Evolutionary conservation across 2,113 vertebrate genomes (phyloP).

Genomic region (Bungarus multicinctus): DNA sequence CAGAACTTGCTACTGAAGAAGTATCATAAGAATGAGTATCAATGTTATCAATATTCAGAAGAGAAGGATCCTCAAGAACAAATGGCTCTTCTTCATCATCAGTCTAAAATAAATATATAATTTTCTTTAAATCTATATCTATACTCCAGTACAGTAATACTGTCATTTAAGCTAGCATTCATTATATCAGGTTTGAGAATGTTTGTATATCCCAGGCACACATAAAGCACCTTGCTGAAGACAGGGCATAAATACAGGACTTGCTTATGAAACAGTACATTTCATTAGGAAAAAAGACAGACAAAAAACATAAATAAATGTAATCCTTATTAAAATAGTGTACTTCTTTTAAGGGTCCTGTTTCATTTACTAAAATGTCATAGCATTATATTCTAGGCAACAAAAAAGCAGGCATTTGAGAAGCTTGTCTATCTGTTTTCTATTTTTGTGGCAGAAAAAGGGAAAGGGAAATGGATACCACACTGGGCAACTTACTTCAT

Average conservation of each 20-base stretch:
- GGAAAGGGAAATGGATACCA: neutral
- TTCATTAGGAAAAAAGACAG: neutral
- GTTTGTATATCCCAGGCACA: neutral
- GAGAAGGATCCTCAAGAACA: constrained; percentile 88
- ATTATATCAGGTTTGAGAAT: neutral
- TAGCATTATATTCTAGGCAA: neutral
- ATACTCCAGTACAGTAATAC: neutral
- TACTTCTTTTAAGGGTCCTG: neutral
- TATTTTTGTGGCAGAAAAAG: neutral
- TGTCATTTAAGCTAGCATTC: neutral
- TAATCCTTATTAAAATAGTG: neutral
- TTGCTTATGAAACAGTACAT: neutral
- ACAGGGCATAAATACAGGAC: neutral
- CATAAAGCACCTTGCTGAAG: neutral
- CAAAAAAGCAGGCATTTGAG: too few relatives aligned
- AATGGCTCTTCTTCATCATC: constrained; percentile 96
- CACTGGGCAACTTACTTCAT: constrained; percentile 84
- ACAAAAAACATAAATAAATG: neutral
- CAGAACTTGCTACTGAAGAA: constrained; percentile 94
- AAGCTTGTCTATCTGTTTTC: neutral
- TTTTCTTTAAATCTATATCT: neutral
- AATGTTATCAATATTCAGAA: constrained; percentile 86
- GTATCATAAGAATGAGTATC: constrained; percentile 95
- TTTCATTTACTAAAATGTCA: neutral
- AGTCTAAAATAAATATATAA: constrained; percentile 69